Conservation (phyloP, 2,888 invertebrate genomes). For the Hydraecia micacea region DNA sequence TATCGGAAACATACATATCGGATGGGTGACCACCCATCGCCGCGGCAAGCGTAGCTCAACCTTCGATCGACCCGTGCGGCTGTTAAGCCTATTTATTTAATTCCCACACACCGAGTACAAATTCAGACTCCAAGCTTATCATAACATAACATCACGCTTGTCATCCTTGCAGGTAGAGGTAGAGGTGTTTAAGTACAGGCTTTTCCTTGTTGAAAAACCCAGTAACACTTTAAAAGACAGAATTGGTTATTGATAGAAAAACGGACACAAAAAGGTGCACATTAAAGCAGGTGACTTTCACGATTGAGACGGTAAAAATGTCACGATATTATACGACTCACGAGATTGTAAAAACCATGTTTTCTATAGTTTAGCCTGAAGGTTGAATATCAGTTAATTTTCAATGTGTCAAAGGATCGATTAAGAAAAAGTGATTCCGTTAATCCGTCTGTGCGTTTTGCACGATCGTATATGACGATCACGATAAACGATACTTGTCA, state of each 20-base stretch:
- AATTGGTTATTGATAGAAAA: conserved; percentile 13
- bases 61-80: too few species aligned
- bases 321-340: conserved; percentile 25
- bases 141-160: neutral
- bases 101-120: neutral
- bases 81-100: too few species aligned
- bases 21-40: too few species aligned
- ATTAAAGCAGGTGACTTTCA: conserved; percentile 38
- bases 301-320: conserved; percentile 21
- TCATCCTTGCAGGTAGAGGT: too few species aligned
- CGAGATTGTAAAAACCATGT: neutral
- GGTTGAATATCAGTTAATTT: conserved; percentile 26
- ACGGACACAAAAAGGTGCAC: neutral
- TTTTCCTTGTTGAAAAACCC: neutral
- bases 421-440: conserved; percentile 31
- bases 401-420: conserved; percentile 19
- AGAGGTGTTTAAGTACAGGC: neutral
- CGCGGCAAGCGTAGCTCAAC: too few species aligned
- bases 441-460: conserved; percentile 39
- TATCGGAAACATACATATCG: too few species aligned
- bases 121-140: neutral
- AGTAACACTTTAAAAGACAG: neutral
- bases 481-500: conserved; percentile 44
- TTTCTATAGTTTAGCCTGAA: conserved; percentile 24
- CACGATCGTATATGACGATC: conserved; percentile 45